Conservation (phyloP, 2,888 invertebrate genomes). For the Stegophylla sp. region DNA sequence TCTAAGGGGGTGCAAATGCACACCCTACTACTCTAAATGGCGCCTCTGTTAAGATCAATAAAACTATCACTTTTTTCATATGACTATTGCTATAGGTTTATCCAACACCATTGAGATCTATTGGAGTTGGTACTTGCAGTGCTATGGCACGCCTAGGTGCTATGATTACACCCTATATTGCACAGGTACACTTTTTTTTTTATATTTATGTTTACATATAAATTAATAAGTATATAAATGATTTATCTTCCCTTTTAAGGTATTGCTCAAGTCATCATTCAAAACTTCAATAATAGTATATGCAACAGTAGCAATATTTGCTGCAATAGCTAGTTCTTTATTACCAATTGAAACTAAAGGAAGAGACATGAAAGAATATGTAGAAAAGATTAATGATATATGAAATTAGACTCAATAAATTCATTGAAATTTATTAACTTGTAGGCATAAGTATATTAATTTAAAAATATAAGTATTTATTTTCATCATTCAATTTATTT, state of each 20-base stretch:
- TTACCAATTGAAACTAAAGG: constrained; percentile 87
- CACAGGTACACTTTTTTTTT: constrained; percentile 73
- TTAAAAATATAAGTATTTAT: neutral
- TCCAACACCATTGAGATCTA: constrained; percentile 84
- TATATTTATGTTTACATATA: neutral
- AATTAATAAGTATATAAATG: neutral
- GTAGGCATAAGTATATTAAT: neutral
- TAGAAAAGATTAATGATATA: constrained; percentile 22
- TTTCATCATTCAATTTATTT: too few relatives aligned
- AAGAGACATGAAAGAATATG: constrained; percentile 71
- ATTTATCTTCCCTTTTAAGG: constrained; percentile 66
- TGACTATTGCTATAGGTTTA: constrained; percentile 71
- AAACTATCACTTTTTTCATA: too few relatives aligned
- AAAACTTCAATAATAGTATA: constrained; percentile 79
- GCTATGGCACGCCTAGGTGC: constrained; percentile 90
- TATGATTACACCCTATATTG: constrained; percentile 92
- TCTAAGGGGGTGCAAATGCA: too few relatives aligned
- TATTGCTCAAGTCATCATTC: constrained; percentile 77
- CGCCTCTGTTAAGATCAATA: too few relatives aligned
- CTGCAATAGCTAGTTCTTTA: constrained; percentile 78
- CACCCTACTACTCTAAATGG: too few relatives aligned
- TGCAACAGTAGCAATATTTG: constrained; percentile 76
- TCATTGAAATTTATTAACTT: neutral
- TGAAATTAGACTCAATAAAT: neutral
- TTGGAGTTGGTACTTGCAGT: constrained; percentile 92